Percentiles rank a stretch among this genome's conserved stretches.
Conservation (phyloP, 2,888 invertebrate genomes). For the Synergus itoensis region DNA sequence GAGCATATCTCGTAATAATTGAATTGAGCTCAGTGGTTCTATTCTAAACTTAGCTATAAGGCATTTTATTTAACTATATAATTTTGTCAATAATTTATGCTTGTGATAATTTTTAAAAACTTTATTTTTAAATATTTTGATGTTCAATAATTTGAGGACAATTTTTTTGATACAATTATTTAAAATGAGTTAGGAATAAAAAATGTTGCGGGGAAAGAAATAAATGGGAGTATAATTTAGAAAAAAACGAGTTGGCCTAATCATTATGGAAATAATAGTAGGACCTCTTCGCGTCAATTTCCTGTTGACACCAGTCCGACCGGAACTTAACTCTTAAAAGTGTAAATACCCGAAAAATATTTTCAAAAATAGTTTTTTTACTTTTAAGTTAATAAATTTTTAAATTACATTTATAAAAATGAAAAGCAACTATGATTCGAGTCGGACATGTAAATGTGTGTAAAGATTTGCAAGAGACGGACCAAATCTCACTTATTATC, state of each 20-base stretch:
- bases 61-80: background rate
- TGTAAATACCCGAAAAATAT: constrained; percentile 19
- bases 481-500: constrained; percentile 14
- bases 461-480: constrained; percentile 42
- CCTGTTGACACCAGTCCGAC: constrained; percentile 61
- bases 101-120: too few relatives aligned
- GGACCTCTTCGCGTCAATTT: constrained; percentile 71
- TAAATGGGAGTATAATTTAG: constrained; percentile 22
- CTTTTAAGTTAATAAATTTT: background rate
- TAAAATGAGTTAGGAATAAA: background rate
- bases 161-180: background rate
- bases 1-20: constrained; percentile 28
- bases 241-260: constrained; percentile 36
- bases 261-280: constrained; percentile 48
- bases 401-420: background rate
- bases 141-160: background rate
- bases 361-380: background rate
- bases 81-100: too few relatives aligned
- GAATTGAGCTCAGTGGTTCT: constrained; percentile 26
- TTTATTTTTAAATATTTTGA: too few relatives aligned
- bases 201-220: background rate
- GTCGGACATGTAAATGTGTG: constrained; percentile 39
- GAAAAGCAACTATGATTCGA: background rate
- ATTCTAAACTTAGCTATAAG: constrained; percentile 40
- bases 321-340: constrained; percentile 45